phyloP scores from a whole-genome alignment of 1,140 invertebrate genomes.

The Physella acuta region DNA sequence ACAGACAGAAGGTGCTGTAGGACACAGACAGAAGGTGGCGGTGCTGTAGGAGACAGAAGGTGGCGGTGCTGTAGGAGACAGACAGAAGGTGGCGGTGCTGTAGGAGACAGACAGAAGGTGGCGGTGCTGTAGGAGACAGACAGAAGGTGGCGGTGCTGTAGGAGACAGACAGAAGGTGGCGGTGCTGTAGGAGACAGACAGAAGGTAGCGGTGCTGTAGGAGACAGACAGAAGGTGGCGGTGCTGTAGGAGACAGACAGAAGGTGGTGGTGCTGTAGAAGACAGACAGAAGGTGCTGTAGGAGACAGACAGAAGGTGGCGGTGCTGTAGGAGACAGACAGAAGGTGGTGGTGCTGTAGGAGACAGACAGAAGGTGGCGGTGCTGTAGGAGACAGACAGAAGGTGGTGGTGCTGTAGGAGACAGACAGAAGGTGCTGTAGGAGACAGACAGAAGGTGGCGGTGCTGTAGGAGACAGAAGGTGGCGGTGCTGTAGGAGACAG shows the following conservation, averaged over 20 bases:
- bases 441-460: too few species aligned
- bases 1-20: conserved; percentile 18
- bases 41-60: conserved; percentile 26
- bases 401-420: conserved; percentile 24
- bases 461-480: conserved; percentile 26
- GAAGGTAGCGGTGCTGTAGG: too few species aligned
- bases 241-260: conserved; percentile 17
- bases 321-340: conserved; percentile 16
- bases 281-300: too few species aligned
- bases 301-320: conserved; percentile 26
- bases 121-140: conserved; percentile 21
- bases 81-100: too few species aligned
- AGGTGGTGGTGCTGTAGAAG: conserved; percentile 26
- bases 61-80: conserved; percentile 23
- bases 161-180: conserved; percentile 28
- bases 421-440: too few species aligned
- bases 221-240: conserved; percentile 26
- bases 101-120: conserved; percentile 25
- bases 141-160: too few species aligned
- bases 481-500: conserved; percentile 19
- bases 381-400: conserved; percentile 19
- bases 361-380: conserved; percentile 26
- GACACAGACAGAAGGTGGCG: conserved; percentile 9
- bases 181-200: conserved; percentile 13
- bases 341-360: too few species aligned